Evolutionary conservation across 2,888 invertebrate genomes (phyloP), one percentile per base, ranked within the genome.

Genomic region (Cephus runcator): DNA sequence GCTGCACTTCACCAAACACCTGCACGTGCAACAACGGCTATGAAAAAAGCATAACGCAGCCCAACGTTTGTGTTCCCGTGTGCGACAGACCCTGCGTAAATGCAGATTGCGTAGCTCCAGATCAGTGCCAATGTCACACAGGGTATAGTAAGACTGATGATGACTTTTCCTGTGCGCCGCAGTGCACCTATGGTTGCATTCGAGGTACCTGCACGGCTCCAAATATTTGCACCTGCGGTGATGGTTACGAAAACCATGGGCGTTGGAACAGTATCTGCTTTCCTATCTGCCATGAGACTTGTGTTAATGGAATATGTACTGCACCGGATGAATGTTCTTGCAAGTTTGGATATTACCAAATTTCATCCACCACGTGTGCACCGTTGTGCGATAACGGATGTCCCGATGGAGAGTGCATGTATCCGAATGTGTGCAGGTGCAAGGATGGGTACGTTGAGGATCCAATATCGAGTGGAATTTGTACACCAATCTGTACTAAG

Each of bases 401-500:
- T 73, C n/a, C 36, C 30, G 31, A 78, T 56, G 40, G 40, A 40
- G 75, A 79, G 12, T 90, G 90, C 82, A 76, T 84, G 3, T 82
- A 86, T 0, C 89, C 90, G 0, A 85, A 85, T 4, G 77, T 84
- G 56, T 92, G 92, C 80, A 84, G 79, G 0, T 90, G 91, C 80
- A 77, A 77, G 4, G 73, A 79, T 1, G 89, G 89, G 11, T 87
- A 80, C 75, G 35, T 79, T 86, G 91, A 79, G 85, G 89, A 84
- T 88, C 84, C 80, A 87, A 15, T 40, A 15, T 40, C 15, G 23
- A 91, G 76, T 91, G 92, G 82, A 30, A 91, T 73, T 90, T 91
- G 92, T 81, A 85, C 86, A 30, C 86, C 92, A 0, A 86, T 89
- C 79, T 92, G 88, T 79, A 92, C 86, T 79, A 89, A 83, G 84